Conservation (phyloP, 2,797 vertebrate species). For the Labroides dimidiatus region DNA sequence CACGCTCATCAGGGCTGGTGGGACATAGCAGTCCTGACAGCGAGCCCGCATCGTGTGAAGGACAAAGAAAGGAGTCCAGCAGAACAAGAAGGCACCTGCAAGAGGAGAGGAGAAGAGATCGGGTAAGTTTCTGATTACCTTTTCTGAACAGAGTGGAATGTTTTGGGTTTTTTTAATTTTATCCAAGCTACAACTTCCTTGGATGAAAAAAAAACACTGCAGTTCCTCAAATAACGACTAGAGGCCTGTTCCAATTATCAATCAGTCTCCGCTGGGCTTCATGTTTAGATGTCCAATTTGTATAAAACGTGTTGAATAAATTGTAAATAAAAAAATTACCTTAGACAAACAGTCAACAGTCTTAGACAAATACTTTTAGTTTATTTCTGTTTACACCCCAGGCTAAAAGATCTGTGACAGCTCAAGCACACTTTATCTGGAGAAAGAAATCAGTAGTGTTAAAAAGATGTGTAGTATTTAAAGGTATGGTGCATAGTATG, state of each 20-base stretch:
- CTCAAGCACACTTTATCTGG: too few relatives aligned
- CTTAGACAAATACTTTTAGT: too few relatives aligned
- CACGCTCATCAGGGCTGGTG: constrained; percentile 88
- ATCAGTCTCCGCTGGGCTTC: neutral
- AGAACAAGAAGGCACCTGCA: constrained; percentile 93
- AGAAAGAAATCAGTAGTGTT: too few relatives aligned
- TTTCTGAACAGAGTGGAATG: too few relatives aligned
- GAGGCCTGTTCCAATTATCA: neutral
- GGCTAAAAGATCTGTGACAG: too few relatives aligned
- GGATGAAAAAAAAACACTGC: neutral
- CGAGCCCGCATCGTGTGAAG: constrained; percentile 91
- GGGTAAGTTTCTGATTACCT: too few relatives aligned
- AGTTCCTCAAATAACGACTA: neutral
- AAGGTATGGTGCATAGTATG: too few relatives aligned
- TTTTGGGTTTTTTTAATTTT: neutral
- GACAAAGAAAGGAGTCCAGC: constrained; percentile 98
- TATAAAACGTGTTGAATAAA: too few relatives aligned
- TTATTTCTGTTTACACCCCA: too few relatives aligned
- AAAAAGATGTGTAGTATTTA: too few relatives aligned
- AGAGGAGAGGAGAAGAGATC: neutral
- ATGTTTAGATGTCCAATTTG: neutral
- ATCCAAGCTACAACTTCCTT: neutral
- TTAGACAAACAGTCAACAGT: too few relatives aligned
- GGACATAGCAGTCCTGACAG: constrained; percentile 87
- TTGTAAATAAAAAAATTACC: too few relatives aligned